Percentiles rank a stretch among this genome's conserved stretches.
Conservation (phyloP, 2,888 invertebrate species). For the Arrhopalites spinosus region DNA sequence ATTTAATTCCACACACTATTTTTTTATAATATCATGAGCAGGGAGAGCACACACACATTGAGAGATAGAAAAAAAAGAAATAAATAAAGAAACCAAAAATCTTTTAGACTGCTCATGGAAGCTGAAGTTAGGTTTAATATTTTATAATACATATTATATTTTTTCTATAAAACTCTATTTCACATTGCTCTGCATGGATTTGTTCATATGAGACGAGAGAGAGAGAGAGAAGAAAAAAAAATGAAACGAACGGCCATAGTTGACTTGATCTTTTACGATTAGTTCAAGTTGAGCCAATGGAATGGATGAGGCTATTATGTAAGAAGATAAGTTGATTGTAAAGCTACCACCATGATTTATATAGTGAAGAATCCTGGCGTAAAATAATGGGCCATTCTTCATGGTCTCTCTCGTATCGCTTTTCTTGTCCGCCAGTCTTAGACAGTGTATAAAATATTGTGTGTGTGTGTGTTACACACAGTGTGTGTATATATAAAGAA, state of each 20-base stretch:
- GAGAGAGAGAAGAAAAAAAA: not conserved
- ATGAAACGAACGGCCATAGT: constrained; percentile 9
- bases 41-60: not conserved
- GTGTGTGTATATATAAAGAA: not conserved
- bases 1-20: too few relatives aligned
- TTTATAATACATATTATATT: not conserved
- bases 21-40: not conserved
- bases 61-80: too few relatives aligned
- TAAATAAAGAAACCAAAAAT: too few relatives aligned
- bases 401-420: constrained; percentile 21
- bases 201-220: not conserved
- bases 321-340: constrained; percentile 21
- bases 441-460: too few relatives aligned
- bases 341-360: constrained; percentile 22
- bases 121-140: too few relatives aligned
- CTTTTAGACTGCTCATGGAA: too few relatives aligned
- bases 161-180: not conserved
- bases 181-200: not conserved
- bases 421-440: constrained; percentile 17
- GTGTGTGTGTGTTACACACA: too few relatives aligned
- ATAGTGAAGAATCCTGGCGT: constrained; percentile 27
- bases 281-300: constrained; percentile 25
- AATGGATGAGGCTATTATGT: constrained; percentile 25
- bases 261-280: constrained; percentile 26
- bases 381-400: constrained; percentile 27